Evolutionary conservation across 2,888 invertebrate genomes (phyloP).

Genomic region (Standfussiana lucernea): DNA sequence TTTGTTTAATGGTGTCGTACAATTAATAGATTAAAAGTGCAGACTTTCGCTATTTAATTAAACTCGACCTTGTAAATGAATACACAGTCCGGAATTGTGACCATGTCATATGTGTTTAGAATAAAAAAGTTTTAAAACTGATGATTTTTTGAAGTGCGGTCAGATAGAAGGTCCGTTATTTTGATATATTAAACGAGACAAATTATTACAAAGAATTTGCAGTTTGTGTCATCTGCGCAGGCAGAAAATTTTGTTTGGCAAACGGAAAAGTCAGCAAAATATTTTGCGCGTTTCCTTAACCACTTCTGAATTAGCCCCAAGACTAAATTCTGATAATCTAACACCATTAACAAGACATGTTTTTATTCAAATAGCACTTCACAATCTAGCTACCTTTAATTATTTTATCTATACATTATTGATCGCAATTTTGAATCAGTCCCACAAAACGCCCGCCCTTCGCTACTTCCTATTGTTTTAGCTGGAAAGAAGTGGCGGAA

Average conservation of each 20-base stretch:
- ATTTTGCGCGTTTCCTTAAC: not conserved
- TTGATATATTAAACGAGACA: no score
- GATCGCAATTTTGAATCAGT: not conserved
- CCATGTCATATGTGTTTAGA: conserved; percentile 17
- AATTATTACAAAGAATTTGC: not conserved
- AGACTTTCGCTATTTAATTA: not conserved
- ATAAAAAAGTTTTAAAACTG: conserved; percentile 14
- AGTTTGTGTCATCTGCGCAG: not conserved
- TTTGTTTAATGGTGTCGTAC: not conserved
- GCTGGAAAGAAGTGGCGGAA: no score
- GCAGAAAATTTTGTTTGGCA: not conserved
- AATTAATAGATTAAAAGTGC: not conserved
- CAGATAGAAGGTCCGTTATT: not conserved
- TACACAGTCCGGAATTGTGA: conserved; percentile 35
- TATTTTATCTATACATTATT: conserved; percentile 2
- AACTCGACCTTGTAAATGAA: not conserved
- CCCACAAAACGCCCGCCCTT: no score
- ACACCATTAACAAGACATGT: not conserved
- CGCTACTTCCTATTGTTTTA: no score
- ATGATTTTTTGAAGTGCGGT: not conserved
- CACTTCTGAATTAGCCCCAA: not conserved
- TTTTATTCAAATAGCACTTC: not conserved
- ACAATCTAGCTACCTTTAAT: not conserved
- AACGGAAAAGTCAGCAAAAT: not conserved
- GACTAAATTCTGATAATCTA: not conserved